Evolutionary conservation across 2,888 invertebrate genomes (phyloP).

Genomic region (Andrena flavipes): DNA sequence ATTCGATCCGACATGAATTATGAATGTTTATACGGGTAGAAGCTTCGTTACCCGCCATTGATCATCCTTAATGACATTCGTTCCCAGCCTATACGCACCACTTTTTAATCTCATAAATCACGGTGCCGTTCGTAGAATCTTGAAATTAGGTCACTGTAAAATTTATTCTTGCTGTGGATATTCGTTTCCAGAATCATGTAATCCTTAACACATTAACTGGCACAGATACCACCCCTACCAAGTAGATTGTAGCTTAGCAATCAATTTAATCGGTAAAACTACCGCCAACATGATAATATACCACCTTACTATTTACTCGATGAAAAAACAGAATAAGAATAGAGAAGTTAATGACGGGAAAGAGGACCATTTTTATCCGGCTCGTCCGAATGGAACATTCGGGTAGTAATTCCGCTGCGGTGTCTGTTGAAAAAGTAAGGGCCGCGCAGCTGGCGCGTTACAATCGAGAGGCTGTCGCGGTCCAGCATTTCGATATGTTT

Average conservation of each 20-base stretch:
- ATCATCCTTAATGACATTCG: constrained; percentile 32
- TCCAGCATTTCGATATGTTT: constrained; percentile 57
- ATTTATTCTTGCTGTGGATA: constrained; percentile 6
- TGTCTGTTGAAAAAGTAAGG: not conserved
- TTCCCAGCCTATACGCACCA: constrained; percentile 9
- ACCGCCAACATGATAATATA: too few species aligned
- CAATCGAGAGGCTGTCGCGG: constrained; percentile 36
- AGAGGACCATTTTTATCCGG: not conserved
- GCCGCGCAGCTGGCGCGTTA: constrained; percentile 18
- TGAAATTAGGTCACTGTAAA: constrained; percentile 24
- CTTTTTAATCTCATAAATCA: constrained; percentile 44
- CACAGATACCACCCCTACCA: too few species aligned
- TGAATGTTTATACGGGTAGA: constrained; percentile 35
- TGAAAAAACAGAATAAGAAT: too few species aligned
- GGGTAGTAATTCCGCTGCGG: not conserved
- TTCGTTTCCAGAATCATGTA: constrained; percentile 5
- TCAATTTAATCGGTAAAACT: too few species aligned
- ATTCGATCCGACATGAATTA: constrained; percentile 46
- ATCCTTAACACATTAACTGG: constrained; percentile 3
- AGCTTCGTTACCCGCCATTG: constrained; percentile 40
- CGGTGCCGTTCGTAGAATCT: constrained; percentile 7
- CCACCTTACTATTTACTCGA: too few species aligned
- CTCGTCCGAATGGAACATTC: not conserved
- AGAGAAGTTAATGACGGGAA: not conserved
- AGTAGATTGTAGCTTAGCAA: too few species aligned